Evolutionary conservation across 2,113 vertebrate species (phyloP).

Genomic region (Cinclus cinclus): DNA sequence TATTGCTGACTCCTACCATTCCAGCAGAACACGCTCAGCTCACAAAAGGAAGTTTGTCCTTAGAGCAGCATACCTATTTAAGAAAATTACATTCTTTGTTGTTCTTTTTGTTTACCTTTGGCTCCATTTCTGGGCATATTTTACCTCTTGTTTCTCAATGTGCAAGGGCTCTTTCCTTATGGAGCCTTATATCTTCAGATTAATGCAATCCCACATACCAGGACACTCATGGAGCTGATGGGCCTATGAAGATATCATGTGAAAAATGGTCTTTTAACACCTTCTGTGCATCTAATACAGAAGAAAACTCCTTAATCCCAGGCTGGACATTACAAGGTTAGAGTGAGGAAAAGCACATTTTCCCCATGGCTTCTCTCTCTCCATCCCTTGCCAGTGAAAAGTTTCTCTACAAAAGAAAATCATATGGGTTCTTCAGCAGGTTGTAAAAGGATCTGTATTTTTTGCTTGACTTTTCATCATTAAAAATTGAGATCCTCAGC

Average conservation of each 20-base stretch:
- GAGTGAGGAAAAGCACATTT: background rate
- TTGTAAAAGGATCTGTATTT: background rate
- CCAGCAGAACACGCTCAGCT: background rate
- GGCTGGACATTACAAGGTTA: background rate
- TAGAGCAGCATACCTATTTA: background rate
- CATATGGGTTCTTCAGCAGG: background rate
- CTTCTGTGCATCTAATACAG: background rate
- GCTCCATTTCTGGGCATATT: background rate
- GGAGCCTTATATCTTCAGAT: background rate
- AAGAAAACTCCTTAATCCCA: background rate
- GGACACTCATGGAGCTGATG: background rate
- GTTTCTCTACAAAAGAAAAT: background rate
- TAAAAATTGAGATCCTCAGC: background rate
- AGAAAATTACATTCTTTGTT: background rate
- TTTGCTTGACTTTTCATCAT: background rate
- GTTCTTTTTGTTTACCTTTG: background rate
- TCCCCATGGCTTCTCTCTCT: background rate
- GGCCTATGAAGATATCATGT: background rate
- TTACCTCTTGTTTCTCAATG: background rate
- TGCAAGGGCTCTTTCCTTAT: background rate
- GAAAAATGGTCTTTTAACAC: background rate
- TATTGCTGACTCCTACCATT: background rate
- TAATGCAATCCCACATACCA: background rate
- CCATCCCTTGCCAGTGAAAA: background rate
- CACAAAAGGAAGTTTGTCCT: background rate